Evolutionary conservation across 2,113 vertebrate species (phyloP), one percentile per base, ranked within the genome.

Genomic region (Chaetodon trifascialis): DNA sequence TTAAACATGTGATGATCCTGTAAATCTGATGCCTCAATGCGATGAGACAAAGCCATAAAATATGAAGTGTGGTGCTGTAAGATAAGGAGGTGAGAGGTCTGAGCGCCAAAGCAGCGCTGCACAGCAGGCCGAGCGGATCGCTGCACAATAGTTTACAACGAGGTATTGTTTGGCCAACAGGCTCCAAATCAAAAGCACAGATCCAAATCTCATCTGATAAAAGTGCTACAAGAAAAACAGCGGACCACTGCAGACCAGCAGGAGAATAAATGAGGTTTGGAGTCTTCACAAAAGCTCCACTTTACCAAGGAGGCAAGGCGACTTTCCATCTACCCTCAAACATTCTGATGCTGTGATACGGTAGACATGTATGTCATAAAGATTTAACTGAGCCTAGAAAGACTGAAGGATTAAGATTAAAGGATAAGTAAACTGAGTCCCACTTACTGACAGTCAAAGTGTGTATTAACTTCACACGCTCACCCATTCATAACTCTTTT

Each of bases 41-140:
- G 1, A 49, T 4, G 38, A 83, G 38, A 83, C 47, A 78, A 75
- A 62, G 58, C 63, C 55, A 14, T 78, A 34, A 85, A 76, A 60
- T 36, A 62, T 79, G 16, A 72, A 63, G 75, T 42, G 64, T 60
- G 72, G 17, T 0, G 65, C 38, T 16, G 63, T 2, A 0, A 78
- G 88, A 84, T 82, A 86, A 86, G 84, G 51, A 82, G 68, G 82
- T 63, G 70, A 83, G 75, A 80, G 66, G 55, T 54, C 51, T 19
- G 30, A 72, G 70, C 25, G 17, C 66, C 49, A 34, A 59, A 16
- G 75, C 49, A 49, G 72, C 72, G 64, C 51, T 84, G 60, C 52
- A 62, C 74, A 81, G 73, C 69, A 44, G 80, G 72, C 47, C 69
- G 46, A 68, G 80, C 16, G 34, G 49, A 11, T 55, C 56, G 2